phyloP scores from a whole-genome alignment of 2,888 invertebrate genomes.

The Pecten maximus region DNA sequence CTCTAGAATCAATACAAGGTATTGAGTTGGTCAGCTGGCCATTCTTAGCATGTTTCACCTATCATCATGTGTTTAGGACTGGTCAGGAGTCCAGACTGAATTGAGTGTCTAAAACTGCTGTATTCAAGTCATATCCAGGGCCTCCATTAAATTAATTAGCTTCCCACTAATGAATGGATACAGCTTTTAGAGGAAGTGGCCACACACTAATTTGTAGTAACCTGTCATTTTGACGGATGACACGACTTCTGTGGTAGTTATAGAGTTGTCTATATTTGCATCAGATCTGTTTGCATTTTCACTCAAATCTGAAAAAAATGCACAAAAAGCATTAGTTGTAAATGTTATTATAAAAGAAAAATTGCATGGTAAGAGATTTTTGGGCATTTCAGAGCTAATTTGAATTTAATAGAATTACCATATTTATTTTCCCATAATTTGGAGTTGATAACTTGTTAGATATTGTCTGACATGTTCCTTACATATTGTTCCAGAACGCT shows the following conservation, averaged over 20 bases:
- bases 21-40: constrained; percentile 8
- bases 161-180: background rate
- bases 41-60: background rate
- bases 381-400: too few relatives aligned
- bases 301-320: background rate
- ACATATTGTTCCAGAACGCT: too few relatives aligned
- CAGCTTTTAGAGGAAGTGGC: background rate
- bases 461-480: too few relatives aligned
- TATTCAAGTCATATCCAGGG: background rate
- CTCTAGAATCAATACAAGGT: constrained; percentile 32
- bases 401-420: too few relatives aligned
- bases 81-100: background rate
- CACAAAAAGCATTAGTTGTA: background rate
- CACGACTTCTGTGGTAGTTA: background rate
- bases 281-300: background rate
- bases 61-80: background rate
- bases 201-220: constrained; percentile 7
- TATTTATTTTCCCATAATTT: too few relatives aligned
- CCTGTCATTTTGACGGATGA: background rate
- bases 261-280: background rate
- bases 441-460: too few relatives aligned
- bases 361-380: too few relatives aligned
- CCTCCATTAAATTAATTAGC: constrained; percentile 27
- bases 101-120: background rate
- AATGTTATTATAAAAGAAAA: background rate